phyloP scores from a whole-genome alignment of 2,113 vertebrate species.

The Propithecus coquereli region DNA sequence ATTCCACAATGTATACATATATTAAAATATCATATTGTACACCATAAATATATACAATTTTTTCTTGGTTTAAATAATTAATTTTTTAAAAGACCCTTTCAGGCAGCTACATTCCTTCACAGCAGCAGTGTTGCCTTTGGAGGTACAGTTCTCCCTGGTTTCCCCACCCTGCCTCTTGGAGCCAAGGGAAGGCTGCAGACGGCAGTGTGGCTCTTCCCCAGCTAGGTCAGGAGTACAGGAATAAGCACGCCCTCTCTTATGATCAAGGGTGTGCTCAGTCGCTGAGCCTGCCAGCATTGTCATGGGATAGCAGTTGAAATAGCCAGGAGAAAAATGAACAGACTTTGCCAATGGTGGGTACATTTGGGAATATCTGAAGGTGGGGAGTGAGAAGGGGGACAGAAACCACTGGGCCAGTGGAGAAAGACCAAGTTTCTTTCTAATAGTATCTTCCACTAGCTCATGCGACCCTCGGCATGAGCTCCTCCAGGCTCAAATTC shows the following conservation, averaged over 20 bases:
- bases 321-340: not conserved
- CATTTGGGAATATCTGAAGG: not conserved
- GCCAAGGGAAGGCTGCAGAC: not conserved
- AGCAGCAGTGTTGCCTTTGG: not conserved
- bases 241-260: not conserved
- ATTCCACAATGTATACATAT: not conserved
- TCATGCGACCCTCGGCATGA: not conserved
- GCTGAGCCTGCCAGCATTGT: not conserved
- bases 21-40: not conserved
- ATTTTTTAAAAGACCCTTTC: not conserved
- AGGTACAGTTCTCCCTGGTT: not conserved
- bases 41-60: not conserved
- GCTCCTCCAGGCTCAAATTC: not conserved
- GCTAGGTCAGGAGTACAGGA: conserved; percentile 8
- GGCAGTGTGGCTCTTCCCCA: not conserved
- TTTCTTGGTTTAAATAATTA: not conserved
- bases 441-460: not conserved
- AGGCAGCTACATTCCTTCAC: not conserved
- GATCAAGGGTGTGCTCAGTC: not conserved
- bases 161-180: not conserved
- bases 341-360: not conserved
- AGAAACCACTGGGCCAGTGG: not conserved
- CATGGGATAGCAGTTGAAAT: conserved; percentile 1
- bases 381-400: not conserved
- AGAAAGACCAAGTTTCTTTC: not conserved